These are phyloP conservation scores for Cactoblastis cactorum DNA, from an alignment of 2,888 invertebrate species.

Conservation along the genomic window DNA sequence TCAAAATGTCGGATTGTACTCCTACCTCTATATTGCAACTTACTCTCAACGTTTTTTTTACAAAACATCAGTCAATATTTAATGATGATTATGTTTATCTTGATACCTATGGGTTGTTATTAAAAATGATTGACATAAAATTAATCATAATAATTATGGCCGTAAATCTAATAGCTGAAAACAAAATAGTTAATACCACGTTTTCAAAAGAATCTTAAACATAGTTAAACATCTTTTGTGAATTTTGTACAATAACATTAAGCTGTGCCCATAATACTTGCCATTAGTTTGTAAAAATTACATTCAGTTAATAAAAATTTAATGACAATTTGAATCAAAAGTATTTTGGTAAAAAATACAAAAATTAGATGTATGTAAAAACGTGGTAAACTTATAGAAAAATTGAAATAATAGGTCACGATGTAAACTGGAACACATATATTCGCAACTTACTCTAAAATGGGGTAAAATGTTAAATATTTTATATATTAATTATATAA, in stretches of 20 bases:
- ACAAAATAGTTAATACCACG: neutral
- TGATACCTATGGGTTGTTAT: neutral
- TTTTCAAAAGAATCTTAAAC: neutral
- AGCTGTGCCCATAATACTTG: too few species aligned
- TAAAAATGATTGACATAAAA: conserved; percentile 6
- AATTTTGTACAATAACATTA: too few species aligned
- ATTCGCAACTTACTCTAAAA: conserved; percentile 52
- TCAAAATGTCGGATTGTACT: conserved; percentile 37
- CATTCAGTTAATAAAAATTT: too few species aligned
- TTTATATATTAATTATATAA: conserved; percentile 33
- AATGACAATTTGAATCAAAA: too few species aligned
- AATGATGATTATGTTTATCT: conserved; percentile 11
- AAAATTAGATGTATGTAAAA: neutral
- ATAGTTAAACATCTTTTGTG: neutral
- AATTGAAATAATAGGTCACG: conserved; percentile 17
- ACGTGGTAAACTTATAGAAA: conserved; percentile 1
- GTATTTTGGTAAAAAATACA: conserved; percentile 1
- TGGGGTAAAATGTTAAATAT: conserved; percentile 50
- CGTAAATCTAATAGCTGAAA: conserved; percentile 4
- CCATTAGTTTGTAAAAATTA: too few species aligned
- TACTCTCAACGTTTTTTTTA: conserved; percentile 38
- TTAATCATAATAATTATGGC: neutral
- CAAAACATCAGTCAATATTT: conserved; percentile 47
- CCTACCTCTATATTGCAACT: conserved; percentile 39
- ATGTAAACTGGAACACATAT: conserved; percentile 26